Base-by-base conservation (phyloP, 2,888 invertebrate species). In the Epirrhoe tristata region DNA sequence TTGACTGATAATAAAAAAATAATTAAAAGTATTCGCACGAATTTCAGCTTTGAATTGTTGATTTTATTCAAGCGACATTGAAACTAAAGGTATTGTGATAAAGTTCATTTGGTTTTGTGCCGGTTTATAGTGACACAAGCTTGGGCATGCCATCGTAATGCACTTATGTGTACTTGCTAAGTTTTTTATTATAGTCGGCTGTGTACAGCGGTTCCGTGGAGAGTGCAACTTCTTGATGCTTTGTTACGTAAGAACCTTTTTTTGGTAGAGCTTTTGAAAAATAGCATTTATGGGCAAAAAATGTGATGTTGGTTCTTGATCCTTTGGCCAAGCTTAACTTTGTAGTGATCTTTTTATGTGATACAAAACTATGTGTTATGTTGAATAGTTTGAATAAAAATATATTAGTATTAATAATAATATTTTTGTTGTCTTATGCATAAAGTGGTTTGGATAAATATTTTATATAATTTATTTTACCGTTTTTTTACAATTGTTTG, bases 121-220 rank as follows among this genome's bases (percentile, higher is more conserved):
- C 0, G 31, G 17, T 52, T 39, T 0, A 3, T n/a, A 67, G 67
- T 67, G 67, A 43, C 34, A 46, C 7, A 48, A 79, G 80, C 55
- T 63, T 51, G 82, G 39, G 86, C 81, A 82, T 84, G 82, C 84
- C 85, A 84, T 87, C 89, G 91, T 89, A 91, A 89, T 92, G 91
- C 90, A 91, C 92, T 93, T 93, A 91, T 92, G 92, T 91, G 92
- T 90, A 90, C 91, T 90, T 79, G 88, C 91, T 87, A 89, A 91
- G 85, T 92, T 93, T 93, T 93, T 93, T 93, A 93, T 92, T 93
- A 92, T 92, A 91, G 83, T 86, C 87, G 79, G 87, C 88, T 91
- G 86, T 89, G 90, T 86, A 84, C 85, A 86, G 86, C 88, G 84
- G 90, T 90, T 89, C 88, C 86, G 63, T 61, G 88, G 86, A 85